phyloP scores from a whole-genome alignment of 2,113 vertebrate species.

The human region GRCh38 chr7:4662001-4662500 shows the following conservation, averaged over 20 bases:
- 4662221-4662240: neutral
- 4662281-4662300: neutral
- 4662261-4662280: fast-evolving
- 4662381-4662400: neutral
- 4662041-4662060: neutral
- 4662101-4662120: neutral
- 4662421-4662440: neutral
- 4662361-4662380: neutral
- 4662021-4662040: neutral
- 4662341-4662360: neutral
- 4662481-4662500: neutral
- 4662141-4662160: neutral
- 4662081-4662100: neutral
- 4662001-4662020: neutral
- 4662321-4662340: neutral
- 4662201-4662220: neutral
- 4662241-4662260: fast-evolving
- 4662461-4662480: neutral
- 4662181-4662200: neutral
- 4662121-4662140: neutral
- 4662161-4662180: neutral
- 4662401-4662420: neutral
- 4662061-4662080: neutral
- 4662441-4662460: neutral
- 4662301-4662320: neutral